phyloP scores from a whole-genome alignment of 1,140 invertebrate genomes.

The Frieseomelitta varia region DNA sequence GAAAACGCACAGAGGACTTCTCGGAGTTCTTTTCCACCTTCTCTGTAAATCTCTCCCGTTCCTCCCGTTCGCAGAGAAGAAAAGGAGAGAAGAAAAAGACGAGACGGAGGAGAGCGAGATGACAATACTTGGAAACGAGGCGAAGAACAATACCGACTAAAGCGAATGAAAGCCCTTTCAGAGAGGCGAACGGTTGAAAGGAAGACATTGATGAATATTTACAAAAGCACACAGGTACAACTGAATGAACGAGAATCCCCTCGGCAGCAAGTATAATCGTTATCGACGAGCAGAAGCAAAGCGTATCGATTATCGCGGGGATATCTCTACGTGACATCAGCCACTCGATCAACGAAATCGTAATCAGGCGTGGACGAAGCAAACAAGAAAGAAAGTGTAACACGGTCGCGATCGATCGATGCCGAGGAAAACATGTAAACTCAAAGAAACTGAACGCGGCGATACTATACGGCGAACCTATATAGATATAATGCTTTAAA shows the following conservation, averaged over 20 bases:
- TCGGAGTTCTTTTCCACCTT: conserved; percentile 9
- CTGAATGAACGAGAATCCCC: conserved; percentile 26
- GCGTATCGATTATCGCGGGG: conserved; percentile 27
- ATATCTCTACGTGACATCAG: conserved; percentile 46
- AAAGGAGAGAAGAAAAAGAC: neutral
- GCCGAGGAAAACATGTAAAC: neutral
- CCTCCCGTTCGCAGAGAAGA: neutral
- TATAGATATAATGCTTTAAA: no score
- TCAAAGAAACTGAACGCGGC: neutral
- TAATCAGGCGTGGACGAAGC: neutral
- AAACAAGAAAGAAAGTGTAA: conserved; percentile 6
- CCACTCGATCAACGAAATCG: conserved; percentile 9
- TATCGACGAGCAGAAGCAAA: conserved; percentile 2
- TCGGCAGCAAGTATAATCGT: neutral
- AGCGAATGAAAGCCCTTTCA: conserved; percentile 21
- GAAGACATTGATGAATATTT: conserved; percentile 23
- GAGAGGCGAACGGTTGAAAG: conserved; percentile 1
- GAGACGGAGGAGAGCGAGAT: neutral
- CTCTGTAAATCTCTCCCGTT: neutral
- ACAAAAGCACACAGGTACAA: neutral
- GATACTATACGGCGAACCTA: neutral
- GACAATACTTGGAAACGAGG: conserved; percentile 17
- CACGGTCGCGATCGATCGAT: conserved; percentile 3
- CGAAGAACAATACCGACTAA: conserved; percentile 26
- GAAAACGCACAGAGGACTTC: neutral